phyloP scores from a whole-genome alignment of 2,888 invertebrate species.

The Allygus modestus region DNA sequence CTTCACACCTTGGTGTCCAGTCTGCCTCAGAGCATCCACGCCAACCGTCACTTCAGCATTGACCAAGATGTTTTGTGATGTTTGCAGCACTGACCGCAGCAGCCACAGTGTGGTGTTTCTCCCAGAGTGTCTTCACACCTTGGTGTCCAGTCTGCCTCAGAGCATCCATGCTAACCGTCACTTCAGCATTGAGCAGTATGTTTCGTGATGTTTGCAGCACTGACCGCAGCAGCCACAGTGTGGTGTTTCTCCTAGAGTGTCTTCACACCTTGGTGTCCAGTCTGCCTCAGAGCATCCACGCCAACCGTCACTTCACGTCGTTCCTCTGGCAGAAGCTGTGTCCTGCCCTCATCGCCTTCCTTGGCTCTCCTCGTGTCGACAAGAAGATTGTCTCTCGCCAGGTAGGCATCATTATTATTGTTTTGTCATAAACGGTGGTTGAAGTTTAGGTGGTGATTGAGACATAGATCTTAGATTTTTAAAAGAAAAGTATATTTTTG shows the following conservation, averaged over 20 bases:
- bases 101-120: conserved; percentile 85
- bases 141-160: conserved; percentile 87
- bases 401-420: neutral
- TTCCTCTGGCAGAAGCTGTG: conserved; percentile 96
- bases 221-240: conserved; percentile 76
- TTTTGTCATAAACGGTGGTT: no score
- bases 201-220: conserved; percentile 74
- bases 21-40: conserved; percentile 73
- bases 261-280: conserved; percentile 90
- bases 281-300: conserved; percentile 88
- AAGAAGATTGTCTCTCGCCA: conserved; percentile 82
- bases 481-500: no score
- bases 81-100: conserved; percentile 74
- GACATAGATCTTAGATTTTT: no score
- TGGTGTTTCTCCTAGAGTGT: conserved; percentile 91
- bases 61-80: no score
- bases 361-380: conserved; percentile 92
- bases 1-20: conserved; percentile 82
- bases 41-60: conserved; percentile 60
- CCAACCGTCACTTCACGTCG: conserved; percentile 91
- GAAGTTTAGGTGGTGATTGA: no score
- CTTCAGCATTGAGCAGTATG: conserved; percentile 76
- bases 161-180: conserved; percentile 89
- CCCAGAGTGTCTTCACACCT: conserved; percentile 90
- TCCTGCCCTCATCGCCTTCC: conserved; percentile 90